Percentiles rank a stretch among this genome's conserved stretches.
Evolutionary conservation across 2,797 vertebrate genomes (phyloP).

Genomic region (Gymnoscopelus microlampas): DNA sequence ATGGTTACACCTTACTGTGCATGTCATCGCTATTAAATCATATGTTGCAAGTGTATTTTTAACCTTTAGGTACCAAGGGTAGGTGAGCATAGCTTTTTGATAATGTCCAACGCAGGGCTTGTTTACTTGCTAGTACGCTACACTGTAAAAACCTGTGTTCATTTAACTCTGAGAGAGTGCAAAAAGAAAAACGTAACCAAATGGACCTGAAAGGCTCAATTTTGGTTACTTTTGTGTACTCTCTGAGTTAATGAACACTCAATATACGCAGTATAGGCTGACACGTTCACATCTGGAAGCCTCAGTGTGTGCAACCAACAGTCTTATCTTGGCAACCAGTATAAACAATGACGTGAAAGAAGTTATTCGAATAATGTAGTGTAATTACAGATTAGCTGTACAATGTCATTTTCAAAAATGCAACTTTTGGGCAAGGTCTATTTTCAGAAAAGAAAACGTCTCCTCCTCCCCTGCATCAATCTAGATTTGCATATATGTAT

Average conservation of each 20-base stretch:
- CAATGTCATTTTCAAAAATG: slow-evolving; percentile 23
- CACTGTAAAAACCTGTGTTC: no score
- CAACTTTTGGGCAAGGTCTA: neutral
- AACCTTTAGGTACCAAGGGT: slow-evolving; percentile 32
- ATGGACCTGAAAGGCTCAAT: no score
- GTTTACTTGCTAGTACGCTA: no score
- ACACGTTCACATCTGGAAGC: neutral
- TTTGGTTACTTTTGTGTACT: no score
- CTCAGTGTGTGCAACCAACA: neutral
- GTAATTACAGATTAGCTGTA: neutral
- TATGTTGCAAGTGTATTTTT: slow-evolving; percentile 29
- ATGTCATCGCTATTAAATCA: slow-evolving; percentile 51
- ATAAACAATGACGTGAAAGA: neutral
- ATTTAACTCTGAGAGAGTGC: no score
- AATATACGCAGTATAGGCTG: no score
- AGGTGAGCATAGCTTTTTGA: neutral
- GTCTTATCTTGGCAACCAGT: neutral
- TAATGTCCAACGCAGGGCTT: no score
- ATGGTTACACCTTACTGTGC: slow-evolving; percentile 59
- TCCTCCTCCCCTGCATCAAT: neutral
- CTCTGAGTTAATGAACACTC: no score
- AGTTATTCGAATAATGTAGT: neutral
- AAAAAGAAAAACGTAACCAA: no score
- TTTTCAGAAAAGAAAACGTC: slow-evolving; percentile 6
- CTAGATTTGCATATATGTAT: neutral